Evolutionary conservation across 2,888 invertebrate species (phyloP).

Genomic region (Agrochola macilenta): DNA sequence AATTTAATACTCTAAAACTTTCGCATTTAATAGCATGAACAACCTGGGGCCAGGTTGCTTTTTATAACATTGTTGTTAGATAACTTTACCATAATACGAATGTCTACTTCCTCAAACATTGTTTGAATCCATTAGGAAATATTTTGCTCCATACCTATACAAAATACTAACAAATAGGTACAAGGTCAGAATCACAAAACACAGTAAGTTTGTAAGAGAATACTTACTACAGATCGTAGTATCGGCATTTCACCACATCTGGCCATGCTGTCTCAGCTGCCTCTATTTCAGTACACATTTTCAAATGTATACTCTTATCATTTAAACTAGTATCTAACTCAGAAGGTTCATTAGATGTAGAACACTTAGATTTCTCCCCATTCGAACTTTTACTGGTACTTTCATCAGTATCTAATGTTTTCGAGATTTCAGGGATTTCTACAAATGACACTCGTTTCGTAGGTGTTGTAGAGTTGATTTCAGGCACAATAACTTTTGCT

Average conservation of each 20-base stretch:
- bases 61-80: not conserved
- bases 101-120: not conserved
- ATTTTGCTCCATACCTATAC: not conserved
- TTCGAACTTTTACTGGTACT: conserved; percentile 44
- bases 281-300: conserved; percentile 80
- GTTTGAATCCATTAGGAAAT: not conserved
- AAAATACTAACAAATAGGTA: conserved; percentile 2
- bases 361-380: conserved; percentile 53
- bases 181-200: too few relatives aligned
- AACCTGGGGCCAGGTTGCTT: not conserved
- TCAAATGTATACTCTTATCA: conserved; percentile 80
- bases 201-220: not conserved
- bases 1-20: not conserved
- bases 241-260: conserved; percentile 91
- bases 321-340: conserved; percentile 78
- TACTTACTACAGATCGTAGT: conserved; percentile 94
- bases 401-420: conserved; percentile 50
- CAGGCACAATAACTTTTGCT: conserved; percentile 74
- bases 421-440: conserved; percentile 77
- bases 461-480: conserved; percentile 81
- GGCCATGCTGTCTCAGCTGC: conserved; percentile 90
- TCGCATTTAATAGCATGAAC: not conserved
- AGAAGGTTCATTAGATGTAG: conserved; percentile 62
- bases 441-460: conserved; percentile 85
- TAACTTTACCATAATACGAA: not conserved